phyloP scores from a whole-genome alignment of 1,140 invertebrate genomes.

The Olivierus martensii region DNA sequence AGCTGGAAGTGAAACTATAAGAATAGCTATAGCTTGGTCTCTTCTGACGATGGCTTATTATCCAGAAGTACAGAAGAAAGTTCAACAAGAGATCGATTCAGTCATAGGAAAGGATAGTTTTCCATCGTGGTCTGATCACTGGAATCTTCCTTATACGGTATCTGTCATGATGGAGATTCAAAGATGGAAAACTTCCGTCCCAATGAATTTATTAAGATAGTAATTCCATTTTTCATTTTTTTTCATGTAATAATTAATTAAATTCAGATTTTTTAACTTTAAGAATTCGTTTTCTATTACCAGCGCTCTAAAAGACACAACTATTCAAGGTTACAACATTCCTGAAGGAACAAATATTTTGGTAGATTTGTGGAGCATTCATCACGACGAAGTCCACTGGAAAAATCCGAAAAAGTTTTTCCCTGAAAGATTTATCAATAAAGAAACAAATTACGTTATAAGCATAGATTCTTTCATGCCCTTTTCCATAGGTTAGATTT shows the following conservation, averaged over 20 bases:
- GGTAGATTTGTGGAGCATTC: slow-evolving; percentile 27
- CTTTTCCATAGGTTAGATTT: slow-evolving; percentile 11
- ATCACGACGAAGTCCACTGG: slow-evolving; percentile 26
- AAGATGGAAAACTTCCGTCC: slow-evolving; percentile 21
- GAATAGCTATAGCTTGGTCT: slow-evolving; percentile 26
- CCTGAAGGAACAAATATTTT: slow-evolving; percentile 28
- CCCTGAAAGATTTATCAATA: slow-evolving; percentile 27
- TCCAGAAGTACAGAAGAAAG: slow-evolving; percentile 27
- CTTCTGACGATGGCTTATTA: slow-evolving; percentile 23
- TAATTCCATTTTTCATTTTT: too few relatives aligned
- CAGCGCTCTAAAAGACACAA: background rate
- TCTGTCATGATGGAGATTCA: slow-evolving; percentile 22
- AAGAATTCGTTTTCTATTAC: too few relatives aligned
- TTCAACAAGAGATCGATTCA: slow-evolving; percentile 25
- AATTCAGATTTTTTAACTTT: too few relatives aligned
- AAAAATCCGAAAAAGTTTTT: slow-evolving; percentile 24
- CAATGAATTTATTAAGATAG: slow-evolving; percentile 4
- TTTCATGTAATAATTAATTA: too few relatives aligned
- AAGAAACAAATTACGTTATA: slow-evolving; percentile 18
- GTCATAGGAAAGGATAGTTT: slow-evolving; percentile 21
- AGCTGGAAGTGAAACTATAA: slow-evolving; percentile 29
- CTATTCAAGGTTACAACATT: slow-evolving; percentile 23
- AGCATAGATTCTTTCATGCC: slow-evolving; percentile 10
- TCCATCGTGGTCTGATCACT: slow-evolving; percentile 18
- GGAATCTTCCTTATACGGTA: slow-evolving; percentile 20